These are phyloP conservation scores for Diarsia mendica DNA, from an alignment of 2,888 invertebrate species.

Conservation along the genomic window DNA sequence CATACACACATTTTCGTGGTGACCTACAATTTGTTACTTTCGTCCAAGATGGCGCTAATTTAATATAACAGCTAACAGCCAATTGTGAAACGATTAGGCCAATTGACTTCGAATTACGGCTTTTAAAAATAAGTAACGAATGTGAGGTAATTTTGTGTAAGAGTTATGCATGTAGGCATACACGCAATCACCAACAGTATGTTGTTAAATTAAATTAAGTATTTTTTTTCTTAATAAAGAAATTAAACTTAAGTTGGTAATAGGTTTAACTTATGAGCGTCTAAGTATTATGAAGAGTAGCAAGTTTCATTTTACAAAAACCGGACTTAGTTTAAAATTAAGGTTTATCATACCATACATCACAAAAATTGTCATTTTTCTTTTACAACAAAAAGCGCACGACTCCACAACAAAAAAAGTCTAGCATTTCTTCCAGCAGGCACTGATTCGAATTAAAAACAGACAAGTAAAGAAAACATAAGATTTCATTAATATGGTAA, in stretches of 20 bases:
- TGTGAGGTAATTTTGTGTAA: conserved; percentile 15
- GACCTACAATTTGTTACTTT: conserved; percentile 47
- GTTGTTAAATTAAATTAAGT: background rate
- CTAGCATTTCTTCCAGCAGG: too few species aligned
- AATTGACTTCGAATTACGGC: conserved; percentile 58
- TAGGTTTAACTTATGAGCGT: background rate
- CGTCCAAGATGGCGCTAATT: conserved; percentile 54
- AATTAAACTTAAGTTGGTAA: background rate
- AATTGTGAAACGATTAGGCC: conserved; percentile 62
- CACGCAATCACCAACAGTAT: background rate
- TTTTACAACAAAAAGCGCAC: too few species aligned
- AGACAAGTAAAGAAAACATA: too few species aligned
- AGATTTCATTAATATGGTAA: too few species aligned
- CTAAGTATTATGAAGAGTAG: background rate
- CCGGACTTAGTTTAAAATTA: too few species aligned
- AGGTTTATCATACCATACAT: too few species aligned
- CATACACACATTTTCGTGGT: conserved; percentile 30
- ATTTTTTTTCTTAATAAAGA: background rate
- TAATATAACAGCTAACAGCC: conserved; percentile 45
- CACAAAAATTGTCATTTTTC: too few species aligned
- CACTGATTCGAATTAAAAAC: too few species aligned
- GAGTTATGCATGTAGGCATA: background rate
- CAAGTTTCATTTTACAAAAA: too few species aligned
- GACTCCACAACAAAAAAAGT: too few species aligned
- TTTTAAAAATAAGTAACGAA: conserved; percentile 39